These are phyloP conservation scores for Barypeithes pellucidus DNA, from an alignment of 2,888 invertebrate species.

Conservation along the genomic window DNA sequence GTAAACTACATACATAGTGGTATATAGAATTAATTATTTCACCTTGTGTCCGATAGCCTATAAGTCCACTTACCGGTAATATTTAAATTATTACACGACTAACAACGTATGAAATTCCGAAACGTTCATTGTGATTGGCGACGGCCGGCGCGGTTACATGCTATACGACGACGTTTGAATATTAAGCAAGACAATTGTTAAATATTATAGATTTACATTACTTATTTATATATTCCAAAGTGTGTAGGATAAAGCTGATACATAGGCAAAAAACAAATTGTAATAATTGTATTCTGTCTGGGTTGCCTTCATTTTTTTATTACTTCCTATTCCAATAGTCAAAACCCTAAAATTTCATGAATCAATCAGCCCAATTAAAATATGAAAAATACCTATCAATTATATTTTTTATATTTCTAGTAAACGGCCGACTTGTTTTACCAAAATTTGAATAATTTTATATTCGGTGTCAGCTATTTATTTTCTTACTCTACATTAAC, in stretches of 20 bases:
- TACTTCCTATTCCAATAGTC: too few species aligned
- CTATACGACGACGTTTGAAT: constrained; percentile 39
- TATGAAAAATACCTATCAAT: too few species aligned
- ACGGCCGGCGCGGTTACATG: constrained; percentile 41
- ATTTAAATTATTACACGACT: constrained; percentile 49
- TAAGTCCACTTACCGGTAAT: constrained; percentile 52
- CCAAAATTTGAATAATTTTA: too few species aligned
- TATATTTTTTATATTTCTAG: too few species aligned
- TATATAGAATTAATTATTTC: constrained; percentile 36
- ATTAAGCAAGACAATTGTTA: constrained; percentile 29
- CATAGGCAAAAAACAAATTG: too few species aligned
- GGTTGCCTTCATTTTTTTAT: too few species aligned
- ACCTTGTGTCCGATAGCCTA: constrained; percentile 52
- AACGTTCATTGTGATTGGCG: constrained; percentile 36
- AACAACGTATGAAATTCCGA: constrained; percentile 45
- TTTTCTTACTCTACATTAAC: too few species aligned
- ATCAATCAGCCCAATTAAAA: too few species aligned
- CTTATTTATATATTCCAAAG: neutral
- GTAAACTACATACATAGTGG: neutral
- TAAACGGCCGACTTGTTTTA: too few species aligned
- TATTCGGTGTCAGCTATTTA: too few species aligned
- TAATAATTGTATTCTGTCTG: too few species aligned
- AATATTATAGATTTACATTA: neutral
- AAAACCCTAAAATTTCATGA: too few species aligned
- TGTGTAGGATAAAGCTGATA: neutral